Base-by-base conservation (phyloP, 2,113 vertebrate genomes). In the Copsychus sechellarum region DNA sequence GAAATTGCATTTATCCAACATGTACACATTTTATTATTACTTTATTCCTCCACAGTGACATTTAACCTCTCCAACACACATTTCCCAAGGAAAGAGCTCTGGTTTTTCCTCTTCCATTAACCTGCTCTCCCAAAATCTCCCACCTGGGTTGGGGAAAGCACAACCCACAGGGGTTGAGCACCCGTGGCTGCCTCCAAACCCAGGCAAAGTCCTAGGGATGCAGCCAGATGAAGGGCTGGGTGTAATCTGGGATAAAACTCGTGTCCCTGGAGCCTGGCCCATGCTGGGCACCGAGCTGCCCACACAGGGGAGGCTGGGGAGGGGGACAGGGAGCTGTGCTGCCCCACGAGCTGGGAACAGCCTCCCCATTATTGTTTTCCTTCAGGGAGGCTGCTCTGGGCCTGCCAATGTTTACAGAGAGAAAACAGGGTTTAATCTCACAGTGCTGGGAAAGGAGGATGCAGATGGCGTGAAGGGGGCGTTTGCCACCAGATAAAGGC, bases 381-480 rank as follows among this genome's bases (percentile, higher is more conserved):
- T 73, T 77, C 50, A 34, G 84, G 96, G 96, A 94, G 94, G 94
- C 74, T 94, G 93, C 95, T 4, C 81, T 34, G 71, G 10, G 33
- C 81, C 93, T 92, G 96, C 95, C 95, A 95, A 76, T 81, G 38
- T 90, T 88, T 92, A 66, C 88, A 86, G 36, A 94, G 96, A 96
- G 86, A 92, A 90, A 95, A 34, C 48, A 78, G 56, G 83, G 92
- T 71, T 92, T 78, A 78, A 81, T 71, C 85, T 83, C 76, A 3
- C 42, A 5, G 60, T 38, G 92, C 95, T 96, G 95, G 95, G 91
- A 90, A 92, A 88, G 90, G 85, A 96, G 96, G 93, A 95, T 95
- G 94, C 96, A 96, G 94, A 94, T 95, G 94, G 94, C 0, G 51
- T 53, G 90, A 95, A 93, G 76, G 91, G 93, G 87, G 36, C 4